Conservation (phyloP, 2,797 vertebrate genomes). For the Aeoliscus strigatus region DNA sequence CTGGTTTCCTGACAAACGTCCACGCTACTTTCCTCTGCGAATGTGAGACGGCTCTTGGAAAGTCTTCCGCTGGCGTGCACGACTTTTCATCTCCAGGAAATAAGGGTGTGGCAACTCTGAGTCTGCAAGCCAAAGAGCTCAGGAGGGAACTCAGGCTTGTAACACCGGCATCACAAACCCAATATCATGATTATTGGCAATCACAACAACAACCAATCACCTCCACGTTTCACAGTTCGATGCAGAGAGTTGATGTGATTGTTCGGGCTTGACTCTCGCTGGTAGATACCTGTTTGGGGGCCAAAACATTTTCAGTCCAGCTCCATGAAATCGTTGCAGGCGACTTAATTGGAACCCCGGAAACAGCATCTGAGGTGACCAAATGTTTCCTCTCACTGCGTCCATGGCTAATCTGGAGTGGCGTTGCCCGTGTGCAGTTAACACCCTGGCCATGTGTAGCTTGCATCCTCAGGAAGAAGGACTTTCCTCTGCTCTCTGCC, state of each 20-base stretch:
- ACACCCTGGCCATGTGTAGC: slow-evolving; percentile 45
- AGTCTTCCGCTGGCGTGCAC: slow-evolving; percentile 37
- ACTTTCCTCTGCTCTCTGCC: slow-evolving; percentile 50
- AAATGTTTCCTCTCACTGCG: slow-evolving; percentile 69
- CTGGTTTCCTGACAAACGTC: slow-evolving; percentile 67
- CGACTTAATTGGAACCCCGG: slow-evolving; percentile 49
- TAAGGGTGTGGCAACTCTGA: slow-evolving; percentile 54
- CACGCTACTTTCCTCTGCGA: slow-evolving; percentile 63
- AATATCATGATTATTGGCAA: slow-evolving; percentile 42
- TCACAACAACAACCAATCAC: slow-evolving; percentile 42
- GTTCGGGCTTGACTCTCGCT: slow-evolving; percentile 45
- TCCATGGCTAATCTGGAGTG: slow-evolving; percentile 56
- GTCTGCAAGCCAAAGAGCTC: slow-evolving; percentile 47
- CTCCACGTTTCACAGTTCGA: slow-evolving; percentile 26
- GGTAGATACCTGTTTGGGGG: slow-evolving; percentile 50
- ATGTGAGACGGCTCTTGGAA: slow-evolving; percentile 65
- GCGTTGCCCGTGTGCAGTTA: slow-evolving; percentile 51
- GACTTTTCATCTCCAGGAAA: slow-evolving; percentile 58
- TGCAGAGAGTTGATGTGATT: slow-evolving; percentile 27
- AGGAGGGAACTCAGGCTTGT: slow-evolving; percentile 44
- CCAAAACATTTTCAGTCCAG: slow-evolving; percentile 44
- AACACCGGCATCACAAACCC: slow-evolving; percentile 45
- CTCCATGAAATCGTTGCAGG: slow-evolving; percentile 42
- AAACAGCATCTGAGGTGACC: slow-evolving; percentile 62
- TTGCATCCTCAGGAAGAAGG: slow-evolving; percentile 32